Evolutionary conservation across 2,888 invertebrate species (phyloP), one percentile per base, ranked within the genome.

Genomic region (Trimorus sp.): DNA sequence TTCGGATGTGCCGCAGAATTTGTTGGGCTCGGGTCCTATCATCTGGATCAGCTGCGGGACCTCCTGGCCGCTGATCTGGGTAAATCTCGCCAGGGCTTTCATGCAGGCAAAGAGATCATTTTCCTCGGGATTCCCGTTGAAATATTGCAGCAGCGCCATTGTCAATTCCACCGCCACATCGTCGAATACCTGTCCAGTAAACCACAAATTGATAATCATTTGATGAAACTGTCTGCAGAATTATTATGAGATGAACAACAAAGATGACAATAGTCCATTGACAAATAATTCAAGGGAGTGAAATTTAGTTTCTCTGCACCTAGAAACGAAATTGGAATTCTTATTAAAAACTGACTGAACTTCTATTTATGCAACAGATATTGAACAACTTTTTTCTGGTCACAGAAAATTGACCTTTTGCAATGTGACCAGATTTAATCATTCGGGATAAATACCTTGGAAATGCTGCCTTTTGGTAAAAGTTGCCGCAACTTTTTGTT

Each of bases 161-260:
- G 97, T 95, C 90, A 98, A 92, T 92, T 98, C 98, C 76, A 97
- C 97, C 79, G 97, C 97, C 71, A 98, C 96, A 92, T 98, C 98
- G 92, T 98, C 98, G 92, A 98, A 98, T 76, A 98, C 97, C 98
- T 98, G 92, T 26, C 60, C 8, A 38, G 70, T 37, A 76, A 76
- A 16, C 14, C 15, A n/a, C 51, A 51, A 1, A 14, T n/a, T 14
- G 51, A 40, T 26, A 26, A 26, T 26, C 26, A 26, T 4, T 26
- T 26, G 26, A 26, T 26, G 1, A 45, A 4, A 4, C 6, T 45
- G n/a, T 45, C 6, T 1, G 45, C 6, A 45, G 12, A 56, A 26
- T 26, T 26, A 4, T 26, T 26, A 26, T 26, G 26, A 26, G 26
- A 4, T 38, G 14, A 45, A 45, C n/a, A 2, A 14, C 11, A 37